A percentile compares a stretch with the other conserved stretches of the same genome.
Evolutionary conservation across 64 coral and sea anemone genomes (phyloP).

Genomic region (Catalaphyllia jardinei): DNA sequence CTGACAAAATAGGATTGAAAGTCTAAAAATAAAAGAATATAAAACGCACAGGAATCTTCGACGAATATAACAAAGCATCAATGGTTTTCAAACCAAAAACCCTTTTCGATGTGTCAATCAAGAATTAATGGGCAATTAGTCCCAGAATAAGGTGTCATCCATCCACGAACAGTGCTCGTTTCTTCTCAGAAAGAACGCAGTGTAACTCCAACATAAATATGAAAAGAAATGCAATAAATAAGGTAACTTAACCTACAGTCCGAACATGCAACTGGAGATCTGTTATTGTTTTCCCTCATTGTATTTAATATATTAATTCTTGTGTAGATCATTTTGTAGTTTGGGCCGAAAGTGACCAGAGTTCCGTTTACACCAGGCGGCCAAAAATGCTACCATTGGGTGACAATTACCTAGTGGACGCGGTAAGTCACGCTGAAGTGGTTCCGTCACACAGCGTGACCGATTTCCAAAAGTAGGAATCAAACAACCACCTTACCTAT

Average conservation of each 20-base stretch:
- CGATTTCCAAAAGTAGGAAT: neutral
- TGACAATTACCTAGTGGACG: neutral
- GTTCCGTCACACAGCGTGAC: neutral
- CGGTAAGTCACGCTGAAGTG: neutral
- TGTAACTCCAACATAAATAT: neutral
- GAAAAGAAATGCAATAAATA: neutral
- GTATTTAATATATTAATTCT: conserved; percentile 26
- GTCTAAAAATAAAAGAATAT: no score
- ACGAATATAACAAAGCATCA: no score
- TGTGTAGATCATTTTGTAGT: neutral
- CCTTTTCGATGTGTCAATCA: no score
- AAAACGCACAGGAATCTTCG: no score
- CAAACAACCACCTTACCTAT: neutral
- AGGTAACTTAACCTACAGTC: neutral
- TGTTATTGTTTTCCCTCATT: neutral
- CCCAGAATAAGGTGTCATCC: neutral
- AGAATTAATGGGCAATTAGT: no score
- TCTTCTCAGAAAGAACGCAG: neutral
- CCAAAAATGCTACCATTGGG: no score
- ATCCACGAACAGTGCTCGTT: neutral
- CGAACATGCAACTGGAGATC: neutral
- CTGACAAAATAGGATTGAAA: no score
- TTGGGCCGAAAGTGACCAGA: neutral
- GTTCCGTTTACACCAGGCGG: no score
- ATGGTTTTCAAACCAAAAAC: no score